These are phyloP conservation scores for Thamnophis sirtalis DNA, from an alignment of 2,113 vertebrate species.

Conservation along the genomic window DNA sequence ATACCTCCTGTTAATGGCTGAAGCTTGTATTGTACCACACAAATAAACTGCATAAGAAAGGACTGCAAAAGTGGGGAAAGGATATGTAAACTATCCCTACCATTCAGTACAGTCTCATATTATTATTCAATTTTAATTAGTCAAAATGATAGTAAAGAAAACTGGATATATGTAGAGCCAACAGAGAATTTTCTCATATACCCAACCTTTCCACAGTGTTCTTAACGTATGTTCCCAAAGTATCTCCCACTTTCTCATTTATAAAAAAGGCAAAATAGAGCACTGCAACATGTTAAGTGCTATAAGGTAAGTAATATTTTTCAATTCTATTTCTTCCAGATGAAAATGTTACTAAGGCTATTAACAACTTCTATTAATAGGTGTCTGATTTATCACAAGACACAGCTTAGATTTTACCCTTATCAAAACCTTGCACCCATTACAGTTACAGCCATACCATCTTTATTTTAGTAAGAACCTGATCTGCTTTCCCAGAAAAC, in stretches of 20 bases:
- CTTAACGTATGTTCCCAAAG: background rate
- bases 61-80: background rate
- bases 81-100: background rate
- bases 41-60: background rate
- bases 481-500: background rate
- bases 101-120: background rate
- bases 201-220: background rate
- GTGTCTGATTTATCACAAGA: background rate
- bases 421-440: background rate
- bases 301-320: background rate
- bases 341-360: background rate
- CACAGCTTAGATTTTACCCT: background rate
- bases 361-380: background rate
- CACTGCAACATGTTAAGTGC: background rate
- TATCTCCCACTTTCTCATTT: background rate
- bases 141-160: background rate
- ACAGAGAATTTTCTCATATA: background rate
- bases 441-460: background rate
- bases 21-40: background rate
- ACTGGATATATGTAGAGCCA: background rate
- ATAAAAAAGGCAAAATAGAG: background rate
- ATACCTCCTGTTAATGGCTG: background rate
- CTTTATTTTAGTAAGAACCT: background rate
- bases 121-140: background rate
- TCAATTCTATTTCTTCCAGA: accelerated